phyloP scores from a whole-genome alignment of 2,797 vertebrate species.

The Vireo griseus region DNA sequence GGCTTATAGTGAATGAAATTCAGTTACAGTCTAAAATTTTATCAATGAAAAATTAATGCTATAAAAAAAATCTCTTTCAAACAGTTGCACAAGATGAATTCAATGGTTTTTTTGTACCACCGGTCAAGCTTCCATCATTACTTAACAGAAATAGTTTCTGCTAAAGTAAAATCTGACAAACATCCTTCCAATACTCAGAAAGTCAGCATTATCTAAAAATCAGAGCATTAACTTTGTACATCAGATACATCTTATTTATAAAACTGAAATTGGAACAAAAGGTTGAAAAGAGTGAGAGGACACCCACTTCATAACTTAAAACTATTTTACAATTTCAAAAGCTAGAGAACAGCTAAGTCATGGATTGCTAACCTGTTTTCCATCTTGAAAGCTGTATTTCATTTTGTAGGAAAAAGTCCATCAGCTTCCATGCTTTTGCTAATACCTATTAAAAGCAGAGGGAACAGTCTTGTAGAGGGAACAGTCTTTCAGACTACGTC shows the following conservation, averaged over 20 bases:
- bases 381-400: not conserved
- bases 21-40: not conserved
- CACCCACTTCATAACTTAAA: not conserved
- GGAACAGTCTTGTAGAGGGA: accelerated
- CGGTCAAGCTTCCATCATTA: not conserved
- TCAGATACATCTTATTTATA: not conserved
- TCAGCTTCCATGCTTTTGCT: not conserved
- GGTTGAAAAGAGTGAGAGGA: not conserved
- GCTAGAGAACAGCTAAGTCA: not conserved
- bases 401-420: not conserved
- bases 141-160: not conserved
- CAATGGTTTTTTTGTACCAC: not conserved
- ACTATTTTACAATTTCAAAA: not conserved
- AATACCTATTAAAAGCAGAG: not conserved
- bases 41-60: not conserved
- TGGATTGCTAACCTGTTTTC: not conserved
- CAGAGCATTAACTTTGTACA: not conserved
- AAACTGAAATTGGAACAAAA: not conserved
- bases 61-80: not conserved
- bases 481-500: not conserved
- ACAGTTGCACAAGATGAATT: not conserved
- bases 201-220: not conserved
- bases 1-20: not conserved
- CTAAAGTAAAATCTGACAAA: not conserved
- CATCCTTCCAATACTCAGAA: not conserved